These are phyloP conservation scores for Phalacrocorax aristotelis DNA, from an alignment of 2,113 vertebrate genomes.

Conservation along the genomic window DNA sequence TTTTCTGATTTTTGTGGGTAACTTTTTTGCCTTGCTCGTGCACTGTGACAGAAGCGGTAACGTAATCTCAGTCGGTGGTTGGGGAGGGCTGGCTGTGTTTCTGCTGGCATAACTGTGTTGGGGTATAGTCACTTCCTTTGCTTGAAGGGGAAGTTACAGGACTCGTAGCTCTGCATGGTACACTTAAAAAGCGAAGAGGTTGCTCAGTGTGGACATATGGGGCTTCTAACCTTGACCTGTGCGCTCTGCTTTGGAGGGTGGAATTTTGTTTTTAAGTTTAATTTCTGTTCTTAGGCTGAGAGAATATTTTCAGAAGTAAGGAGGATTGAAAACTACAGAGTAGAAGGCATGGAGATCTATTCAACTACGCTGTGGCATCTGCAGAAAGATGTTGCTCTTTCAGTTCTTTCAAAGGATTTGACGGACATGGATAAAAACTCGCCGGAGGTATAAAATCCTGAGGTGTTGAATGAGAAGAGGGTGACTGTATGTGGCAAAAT, in stretches of 20 bases:
- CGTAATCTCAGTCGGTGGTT: not conserved
- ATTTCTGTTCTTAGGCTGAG: constrained; percentile 83
- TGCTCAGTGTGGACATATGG: not conserved
- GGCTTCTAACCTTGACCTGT: not conserved
- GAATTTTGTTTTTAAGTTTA: not conserved
- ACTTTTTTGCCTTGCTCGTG: not conserved
- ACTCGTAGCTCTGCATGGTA: not conserved
- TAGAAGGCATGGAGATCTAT: constrained; percentile 98
- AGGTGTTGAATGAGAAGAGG: not conserved
- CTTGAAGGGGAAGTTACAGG: not conserved
- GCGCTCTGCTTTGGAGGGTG: not conserved
- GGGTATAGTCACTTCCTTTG: not conserved
- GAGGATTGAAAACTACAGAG: constrained; percentile 92
- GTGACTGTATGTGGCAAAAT: not conserved
- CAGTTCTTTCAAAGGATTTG: constrained; percentile 95
- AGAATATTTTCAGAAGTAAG: constrained; percentile 95
- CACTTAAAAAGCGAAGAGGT: not conserved
- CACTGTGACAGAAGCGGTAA: not conserved
- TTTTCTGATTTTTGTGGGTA: not conserved
- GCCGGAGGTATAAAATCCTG: constrained; percentile 82
- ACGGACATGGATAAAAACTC: constrained; percentile 99
- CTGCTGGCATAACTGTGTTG: not conserved
- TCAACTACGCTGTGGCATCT: constrained; percentile 98
- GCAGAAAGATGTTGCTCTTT: constrained; percentile 96
- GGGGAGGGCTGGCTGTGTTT: not conserved